Conservation (phyloP, 2,797 vertebrate species). For the Naso thynnoides region DNA sequence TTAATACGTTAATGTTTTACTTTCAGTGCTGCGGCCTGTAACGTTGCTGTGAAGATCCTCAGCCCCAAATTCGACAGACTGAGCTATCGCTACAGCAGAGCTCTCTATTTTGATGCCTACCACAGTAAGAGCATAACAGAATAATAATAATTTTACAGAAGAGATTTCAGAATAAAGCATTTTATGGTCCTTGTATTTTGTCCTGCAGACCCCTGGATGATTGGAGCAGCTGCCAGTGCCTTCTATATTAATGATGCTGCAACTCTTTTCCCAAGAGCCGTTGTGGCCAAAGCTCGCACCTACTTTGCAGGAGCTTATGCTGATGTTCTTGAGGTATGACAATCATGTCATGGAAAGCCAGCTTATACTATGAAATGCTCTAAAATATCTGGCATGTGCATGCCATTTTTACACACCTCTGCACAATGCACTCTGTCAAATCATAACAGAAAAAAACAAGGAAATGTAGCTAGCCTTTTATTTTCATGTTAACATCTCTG, state of each 20-base stretch:
- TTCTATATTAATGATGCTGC: slow-evolving; percentile 83
- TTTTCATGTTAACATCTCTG: neutral
- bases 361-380: neutral
- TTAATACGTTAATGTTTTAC: slow-evolving; percentile 2
- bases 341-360: neutral
- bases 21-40: slow-evolving; percentile 88
- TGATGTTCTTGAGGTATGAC: slow-evolving; percentile 87
- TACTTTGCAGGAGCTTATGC: slow-evolving; percentile 85
- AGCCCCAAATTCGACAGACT: slow-evolving; percentile 83
- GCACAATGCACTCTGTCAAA: neutral
- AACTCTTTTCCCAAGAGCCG: slow-evolving; percentile 78
- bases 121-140: slow-evolving; percentile 80
- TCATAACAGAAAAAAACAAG: neutral
- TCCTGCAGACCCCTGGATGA: slow-evolving; percentile 80
- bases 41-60: slow-evolving; percentile 86
- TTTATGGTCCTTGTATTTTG: slow-evolving; percentile 12
- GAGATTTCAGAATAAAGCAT: slow-evolving; percentile 9
- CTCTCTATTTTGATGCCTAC: slow-evolving; percentile 77
- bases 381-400: neutral
- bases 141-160: neutral
- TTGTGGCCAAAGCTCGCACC: slow-evolving; percentile 80
- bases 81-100: slow-evolving; percentile 82
- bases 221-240: slow-evolving; percentile 83
- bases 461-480: neutral
- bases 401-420: too few relatives aligned